These are phyloP conservation scores for Nyctereutes procyonoides DNA, from an alignment of 2,113 vertebrate species.

Conservation along the genomic window DNA sequence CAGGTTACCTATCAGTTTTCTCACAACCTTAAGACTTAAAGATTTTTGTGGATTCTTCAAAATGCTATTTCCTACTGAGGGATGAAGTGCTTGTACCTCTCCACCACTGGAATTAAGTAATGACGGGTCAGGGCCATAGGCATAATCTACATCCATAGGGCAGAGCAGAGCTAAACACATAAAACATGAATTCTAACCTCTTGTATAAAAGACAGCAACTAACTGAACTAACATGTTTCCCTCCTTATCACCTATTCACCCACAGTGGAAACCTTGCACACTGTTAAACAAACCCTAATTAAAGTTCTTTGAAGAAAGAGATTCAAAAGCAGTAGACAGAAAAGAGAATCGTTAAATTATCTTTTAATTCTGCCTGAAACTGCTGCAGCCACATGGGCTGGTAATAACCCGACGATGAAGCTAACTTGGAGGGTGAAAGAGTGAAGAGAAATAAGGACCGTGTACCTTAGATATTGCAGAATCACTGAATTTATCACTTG, in stretches of 20 bases:
- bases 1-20: not conserved
- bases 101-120: not conserved
- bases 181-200: conserved; percentile 54
- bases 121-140: not conserved
- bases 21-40: conserved; percentile 14
- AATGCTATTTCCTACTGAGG: not conserved
- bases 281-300: not conserved
- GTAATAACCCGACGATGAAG: not conserved
- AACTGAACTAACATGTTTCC: conserved; percentile 29
- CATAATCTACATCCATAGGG: not conserved
- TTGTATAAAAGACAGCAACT: not conserved
- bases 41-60: conserved; percentile 41
- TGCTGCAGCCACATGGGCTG: not conserved
- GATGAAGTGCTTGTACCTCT: not conserved
- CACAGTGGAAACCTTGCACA: not conserved
- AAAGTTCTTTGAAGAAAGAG: conserved; percentile 30
- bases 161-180: not conserved
- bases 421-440: not conserved
- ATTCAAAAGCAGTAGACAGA: not conserved
- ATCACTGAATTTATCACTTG: not conserved
- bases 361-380: not conserved
- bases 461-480: not conserved
- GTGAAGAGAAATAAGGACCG: not conserved
- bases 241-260: not conserved
- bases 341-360: not conserved